Conservation (phyloP, 1,140 invertebrate genomes). For the Drosophila watanabei region DNA sequence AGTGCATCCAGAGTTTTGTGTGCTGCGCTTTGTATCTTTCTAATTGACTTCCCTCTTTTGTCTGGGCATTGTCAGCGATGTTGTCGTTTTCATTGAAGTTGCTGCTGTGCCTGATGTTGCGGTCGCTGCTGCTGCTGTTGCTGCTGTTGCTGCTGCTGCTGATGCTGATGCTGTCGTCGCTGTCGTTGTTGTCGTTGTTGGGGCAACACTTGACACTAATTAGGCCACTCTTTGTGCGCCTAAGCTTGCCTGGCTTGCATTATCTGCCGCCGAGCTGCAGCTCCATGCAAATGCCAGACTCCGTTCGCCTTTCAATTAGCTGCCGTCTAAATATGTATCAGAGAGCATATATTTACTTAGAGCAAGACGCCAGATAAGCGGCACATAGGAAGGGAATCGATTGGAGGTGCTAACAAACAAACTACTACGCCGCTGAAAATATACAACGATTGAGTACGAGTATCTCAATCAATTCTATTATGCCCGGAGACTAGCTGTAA, state of each 20-base stretch:
- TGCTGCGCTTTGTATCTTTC: constrained; percentile 74
- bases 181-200: constrained; percentile 54
- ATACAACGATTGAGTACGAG: constrained; percentile 9
- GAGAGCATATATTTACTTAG: constrained; percentile 58
- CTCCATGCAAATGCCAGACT: constrained; percentile 70
- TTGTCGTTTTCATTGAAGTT: constrained; percentile 76
- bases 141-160: constrained; percentile 10
- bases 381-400: constrained; percentile 76
- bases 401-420: constrained; percentile 56
- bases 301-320: constrained; percentile 73
- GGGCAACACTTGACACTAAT: constrained; percentile 82
- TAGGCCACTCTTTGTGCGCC: constrained; percentile 80
- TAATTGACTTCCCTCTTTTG: constrained; percentile 83
- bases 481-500: constrained; percentile 43
- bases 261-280: constrained; percentile 51
- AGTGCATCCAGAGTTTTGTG: constrained; percentile 37
- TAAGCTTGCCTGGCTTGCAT: constrained; percentile 59
- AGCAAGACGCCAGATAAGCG: constrained; percentile 18
- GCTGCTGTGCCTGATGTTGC: constrained; percentile 26
- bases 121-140: constrained; percentile 14
- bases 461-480: constrained; percentile 45
- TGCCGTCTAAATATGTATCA: constrained; percentile 69
- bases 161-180: constrained; percentile 20
- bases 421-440: constrained; percentile 38
- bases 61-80: constrained; percentile 68